Base-by-base conservation (phyloP, 2,888 invertebrate genomes). In the Heliconius hortense region DNA sequence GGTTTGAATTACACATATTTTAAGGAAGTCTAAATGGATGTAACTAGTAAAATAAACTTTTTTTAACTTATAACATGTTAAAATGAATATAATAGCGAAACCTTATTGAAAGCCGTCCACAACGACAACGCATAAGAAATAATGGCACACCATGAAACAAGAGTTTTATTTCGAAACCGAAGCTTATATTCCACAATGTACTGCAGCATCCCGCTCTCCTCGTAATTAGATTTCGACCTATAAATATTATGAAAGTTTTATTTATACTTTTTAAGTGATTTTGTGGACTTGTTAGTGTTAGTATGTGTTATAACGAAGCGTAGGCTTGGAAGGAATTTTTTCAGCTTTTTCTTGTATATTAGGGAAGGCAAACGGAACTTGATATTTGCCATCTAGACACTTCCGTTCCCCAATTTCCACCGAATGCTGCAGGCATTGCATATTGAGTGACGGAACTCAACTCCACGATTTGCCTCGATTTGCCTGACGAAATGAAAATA, bases 61-160 rank as follows among this genome's bases (percentile, higher is more conserved):
- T 21, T 43, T 21, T 7, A 15, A 48, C 7, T 48, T 21, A 5
- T 18, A 48, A 21, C 2, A 21, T 15, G 5, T 26, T 2, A 15
- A 60, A 60, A 24, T 15, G 1, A 24, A 26, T 28, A 43, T n/a
- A 48, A 43, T 39, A 31, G 68, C 15, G 24, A 59, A n/a, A 64
- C 71, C 43, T 28, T n/a, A 64, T 53, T 63, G 70, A 76, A 76
- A n/a, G 43, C 71, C 78, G 43, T 72, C 63, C 77, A 35, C 62
- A 10, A 62, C 72, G 76, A 74, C 74, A 72, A 63, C 77, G 76
- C 79, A 79, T 77, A 77, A 79, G 78, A 78, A 79, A 78, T 80
- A 80, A 80, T 78, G 78, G 75, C 76, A 73, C 43, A 69, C 74
- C 75, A 60, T 78, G 81, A 80, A 79, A 81, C 79, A 63, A 48